Base-by-base conservation (phyloP, 2,888 invertebrate species). In the Pammene fasciana region DNA sequence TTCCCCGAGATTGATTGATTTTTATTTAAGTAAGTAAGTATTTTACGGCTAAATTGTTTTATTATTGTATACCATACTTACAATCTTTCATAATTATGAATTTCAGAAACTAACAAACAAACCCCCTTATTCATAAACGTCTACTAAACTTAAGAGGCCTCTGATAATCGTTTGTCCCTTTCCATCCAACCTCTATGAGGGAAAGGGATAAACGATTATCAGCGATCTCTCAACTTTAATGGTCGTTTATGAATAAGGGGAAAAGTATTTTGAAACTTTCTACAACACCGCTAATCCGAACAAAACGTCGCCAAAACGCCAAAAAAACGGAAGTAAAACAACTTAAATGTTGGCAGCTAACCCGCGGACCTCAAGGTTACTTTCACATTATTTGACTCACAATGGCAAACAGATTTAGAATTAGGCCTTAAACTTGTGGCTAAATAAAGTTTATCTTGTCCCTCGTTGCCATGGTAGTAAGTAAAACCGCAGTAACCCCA, bases 311-410 rank as follows among this genome's bases (percentile, higher is more conserved):
- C 80, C 79, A 83, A 81, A 76, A 73, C 71, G 50, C 11, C 75
- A 72, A 75, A 82, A 80, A 81, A 83, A 76, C 73, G 75, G 76
- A 76, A 79, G 71, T 76, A 79, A 77, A 81, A 83, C 83, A 82
- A 73, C 71, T 59, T 74, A 75, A 80, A 79, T 80, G 70, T 70
- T 68, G 82, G 84, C 84, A 80, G 78, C 72, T 85, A 86, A 87
- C 86, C 85, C 78, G 76, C 34, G 82, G 87, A 87, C 86, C 85
- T 77, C 80, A 72, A 72, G 62, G 66, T 72, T 67, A 84, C 87
- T 88, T 88, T 88, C 87, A 84, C 85, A 80, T 81, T 72, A 73
- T 67, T 71, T 70, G 76, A 74, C 52, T 62, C 72, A 84, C 82
- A 83, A 83, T 83, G 81, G 78, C 76, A 75, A 75, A 81, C 74